Evolutionary conservation across 2,797 vertebrate genomes (phyloP).

Genomic region (Chelmon rostratus): DNA sequence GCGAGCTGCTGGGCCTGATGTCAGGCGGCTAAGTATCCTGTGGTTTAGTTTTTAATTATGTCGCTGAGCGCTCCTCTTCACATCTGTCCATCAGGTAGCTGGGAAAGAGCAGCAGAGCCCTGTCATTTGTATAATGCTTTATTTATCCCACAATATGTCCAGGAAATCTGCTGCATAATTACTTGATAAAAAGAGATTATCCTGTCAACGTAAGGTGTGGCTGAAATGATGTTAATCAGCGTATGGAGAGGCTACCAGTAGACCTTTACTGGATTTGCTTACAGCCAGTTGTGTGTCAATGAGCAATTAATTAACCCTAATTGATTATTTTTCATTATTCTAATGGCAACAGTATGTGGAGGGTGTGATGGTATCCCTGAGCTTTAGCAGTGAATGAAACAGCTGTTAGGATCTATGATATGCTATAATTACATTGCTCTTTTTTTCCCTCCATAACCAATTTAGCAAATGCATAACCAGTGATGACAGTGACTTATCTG

Average conservation of each 20-base stretch:
- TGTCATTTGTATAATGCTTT: conserved; percentile 80
- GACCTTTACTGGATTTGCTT: conserved; percentile 72
- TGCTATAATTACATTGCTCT: conserved; percentile 69
- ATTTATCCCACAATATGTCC: conserved; percentile 88
- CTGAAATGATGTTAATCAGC: conserved; percentile 82
- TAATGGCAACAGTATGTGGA: conserved; percentile 82
- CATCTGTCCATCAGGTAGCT: conserved; percentile 86
- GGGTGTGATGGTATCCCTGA: conserved; percentile 60
- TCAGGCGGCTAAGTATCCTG: conserved; percentile 75
- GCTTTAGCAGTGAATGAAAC: conserved; percentile 73
- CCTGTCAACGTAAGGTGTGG: conserved; percentile 77
- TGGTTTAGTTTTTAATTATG: conserved; percentile 80
- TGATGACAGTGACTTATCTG: conserved; percentile 41
- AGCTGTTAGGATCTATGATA: conserved; percentile 84
- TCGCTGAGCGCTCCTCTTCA: conserved; percentile 45
- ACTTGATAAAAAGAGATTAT: conserved; percentile 85
- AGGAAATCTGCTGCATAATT: conserved; percentile 85
- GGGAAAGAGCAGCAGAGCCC: conserved; percentile 68
- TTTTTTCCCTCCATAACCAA: conserved; percentile 60
- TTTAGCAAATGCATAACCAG: conserved; percentile 79
- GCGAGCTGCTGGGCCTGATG: conserved; percentile 53
- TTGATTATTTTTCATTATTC: conserved; percentile 88
- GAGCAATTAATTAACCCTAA: conserved; percentile 86
- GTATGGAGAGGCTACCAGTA: conserved; percentile 62
- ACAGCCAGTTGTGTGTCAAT: conserved; percentile 80